phyloP scores from a whole-genome alignment of 2,888 invertebrate genomes.

The Myathropa florea region DNA sequence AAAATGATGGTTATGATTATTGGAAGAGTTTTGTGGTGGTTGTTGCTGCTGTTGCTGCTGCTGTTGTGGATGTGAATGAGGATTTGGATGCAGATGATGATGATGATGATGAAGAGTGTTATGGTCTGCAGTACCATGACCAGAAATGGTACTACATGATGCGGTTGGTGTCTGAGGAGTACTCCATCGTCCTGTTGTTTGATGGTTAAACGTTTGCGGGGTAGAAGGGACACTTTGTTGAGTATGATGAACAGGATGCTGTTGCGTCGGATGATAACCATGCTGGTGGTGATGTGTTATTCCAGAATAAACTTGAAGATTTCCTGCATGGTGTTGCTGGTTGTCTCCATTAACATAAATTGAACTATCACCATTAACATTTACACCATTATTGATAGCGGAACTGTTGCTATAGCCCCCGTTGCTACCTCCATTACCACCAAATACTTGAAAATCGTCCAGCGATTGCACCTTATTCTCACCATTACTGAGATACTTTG shows the following conservation, averaged over 20 bases:
- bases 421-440: conserved; percentile 72
- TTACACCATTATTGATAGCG: conserved; percentile 44
- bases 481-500: conserved; percentile 80
- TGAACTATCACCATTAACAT: conserved; percentile 51
- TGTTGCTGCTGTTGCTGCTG: conserved; percentile 63
- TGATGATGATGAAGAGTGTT: conserved; percentile 39
- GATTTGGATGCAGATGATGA: conserved; percentile 33
- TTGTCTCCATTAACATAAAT: conserved; percentile 54
- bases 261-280: conserved; percentile 36
- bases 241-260: conserved; percentile 18
- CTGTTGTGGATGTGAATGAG: conserved; percentile 35
- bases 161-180: conserved; percentile 17
- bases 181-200: conserved; percentile 42
- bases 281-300: conserved; percentile 40
- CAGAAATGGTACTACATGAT: conserved; percentile 24
- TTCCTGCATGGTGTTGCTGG: conserved; percentile 60
- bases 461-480: conserved; percentile 79
- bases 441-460: conserved; percentile 79
- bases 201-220: conserved; percentile 47
- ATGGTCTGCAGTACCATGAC: conserved; percentile 13
- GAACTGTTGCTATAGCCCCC: conserved; percentile 64
- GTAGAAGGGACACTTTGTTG: conserved; percentile 37
- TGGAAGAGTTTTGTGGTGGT: conserved; percentile 50
- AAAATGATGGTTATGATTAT: conserved; percentile 75
- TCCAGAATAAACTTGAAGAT: conserved; percentile 36